phyloP scores from a whole-genome alignment of 2,888 invertebrate species.

The Epiblema foenella region DNA sequence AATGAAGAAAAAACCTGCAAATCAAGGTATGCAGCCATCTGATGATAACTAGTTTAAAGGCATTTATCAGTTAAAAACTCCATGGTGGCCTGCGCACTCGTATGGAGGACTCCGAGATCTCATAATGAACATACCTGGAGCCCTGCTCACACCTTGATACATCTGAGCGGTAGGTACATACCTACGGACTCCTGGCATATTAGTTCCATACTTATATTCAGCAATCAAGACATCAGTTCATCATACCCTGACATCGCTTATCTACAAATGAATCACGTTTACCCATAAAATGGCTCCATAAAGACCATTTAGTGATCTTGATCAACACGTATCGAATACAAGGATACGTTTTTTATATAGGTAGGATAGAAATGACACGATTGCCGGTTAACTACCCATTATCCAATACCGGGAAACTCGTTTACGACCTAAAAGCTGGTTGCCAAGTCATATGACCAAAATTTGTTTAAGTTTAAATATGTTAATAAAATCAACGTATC shows the following conservation, averaged over 20 bases:
- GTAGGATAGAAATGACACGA: slow-evolving; percentile 9
- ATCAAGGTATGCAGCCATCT: too few relatives aligned
- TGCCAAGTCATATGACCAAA: background rate
- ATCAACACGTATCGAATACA: slow-evolving; percentile 21
- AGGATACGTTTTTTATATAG: slow-evolving; percentile 17
- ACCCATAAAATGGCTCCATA: slow-evolving; percentile 47
- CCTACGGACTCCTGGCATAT: background rate
- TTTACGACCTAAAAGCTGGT: slow-evolving; percentile 13
- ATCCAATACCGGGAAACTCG: slow-evolving; percentile 10
- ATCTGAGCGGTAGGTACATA: too few relatives aligned
- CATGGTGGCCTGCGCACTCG: too few relatives aligned
- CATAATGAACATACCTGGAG: too few relatives aligned
- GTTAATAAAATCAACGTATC: background rate
- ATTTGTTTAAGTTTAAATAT: slow-evolving; percentile 5
- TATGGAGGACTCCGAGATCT: too few relatives aligned
- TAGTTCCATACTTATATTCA: background rate
- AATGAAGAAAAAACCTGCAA: too few relatives aligned
- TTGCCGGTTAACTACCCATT: slow-evolving; percentile 9
- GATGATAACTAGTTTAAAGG: too few relatives aligned
- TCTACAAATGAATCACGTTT: slow-evolving; percentile 14
- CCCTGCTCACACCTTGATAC: too few relatives aligned
- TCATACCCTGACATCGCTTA: background rate
- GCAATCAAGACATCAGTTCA: background rate
- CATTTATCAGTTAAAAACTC: too few relatives aligned
- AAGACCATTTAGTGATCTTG: slow-evolving; percentile 47